Conservation (phyloP, 2,888 invertebrate genomes). For the Acheta domesticus region DNA sequence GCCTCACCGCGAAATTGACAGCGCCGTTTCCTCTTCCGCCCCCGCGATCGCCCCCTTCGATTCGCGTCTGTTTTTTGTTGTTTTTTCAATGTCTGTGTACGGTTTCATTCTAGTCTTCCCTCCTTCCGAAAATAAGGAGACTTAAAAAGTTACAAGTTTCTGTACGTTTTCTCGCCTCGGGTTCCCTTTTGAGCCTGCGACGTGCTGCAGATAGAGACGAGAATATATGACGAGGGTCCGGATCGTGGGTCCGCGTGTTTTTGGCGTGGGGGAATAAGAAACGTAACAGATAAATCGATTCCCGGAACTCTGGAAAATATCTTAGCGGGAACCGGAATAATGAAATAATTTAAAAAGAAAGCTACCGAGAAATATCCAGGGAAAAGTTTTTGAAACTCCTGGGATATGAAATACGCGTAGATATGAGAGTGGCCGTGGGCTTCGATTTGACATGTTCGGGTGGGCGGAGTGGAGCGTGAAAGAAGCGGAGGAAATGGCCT, state of each 20-base stretch:
- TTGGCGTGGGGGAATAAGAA: not conserved
- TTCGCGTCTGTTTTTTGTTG: not conserved
- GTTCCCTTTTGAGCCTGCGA: no score
- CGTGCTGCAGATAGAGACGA: no score
- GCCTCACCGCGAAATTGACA: not conserved
- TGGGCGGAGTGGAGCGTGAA: not conserved
- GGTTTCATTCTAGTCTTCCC: not conserved
- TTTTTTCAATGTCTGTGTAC: not conserved
- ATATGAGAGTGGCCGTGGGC: not conserved
- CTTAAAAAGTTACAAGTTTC: not conserved
- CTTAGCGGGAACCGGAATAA: not conserved
- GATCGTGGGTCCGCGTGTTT: no score
- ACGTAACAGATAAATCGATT: constrained; percentile 6
- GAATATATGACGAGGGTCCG: no score
- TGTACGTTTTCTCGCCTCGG: not conserved
- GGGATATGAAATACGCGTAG: not conserved
- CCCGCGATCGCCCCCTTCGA: not conserved
- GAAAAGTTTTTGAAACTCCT: not conserved
- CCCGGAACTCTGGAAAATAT: not conserved
- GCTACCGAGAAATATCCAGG: not conserved
- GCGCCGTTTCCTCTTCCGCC: not conserved
- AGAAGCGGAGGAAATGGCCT: no score
- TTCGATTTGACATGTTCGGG: not conserved
- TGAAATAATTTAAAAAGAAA: not conserved
- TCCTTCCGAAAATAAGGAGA: not conserved